Base-by-base conservation (phyloP, 1,140 invertebrate genomes). In the Glossosoma conforme region DNA sequence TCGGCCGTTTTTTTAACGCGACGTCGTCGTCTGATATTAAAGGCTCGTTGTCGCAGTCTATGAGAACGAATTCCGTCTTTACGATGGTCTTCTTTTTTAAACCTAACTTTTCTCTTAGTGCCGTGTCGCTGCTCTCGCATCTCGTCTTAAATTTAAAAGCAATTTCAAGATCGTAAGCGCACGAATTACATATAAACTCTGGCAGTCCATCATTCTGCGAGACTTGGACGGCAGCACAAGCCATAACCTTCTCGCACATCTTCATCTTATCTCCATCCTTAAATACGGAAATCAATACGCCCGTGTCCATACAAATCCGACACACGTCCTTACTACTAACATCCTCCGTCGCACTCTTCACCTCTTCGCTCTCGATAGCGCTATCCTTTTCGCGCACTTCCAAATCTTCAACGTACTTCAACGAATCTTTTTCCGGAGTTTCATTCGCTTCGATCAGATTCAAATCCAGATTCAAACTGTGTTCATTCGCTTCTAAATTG, bases 61-160 rank as follows among this genome's bases (percentile, higher is more conserved):
- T 69, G 3, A 70, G 62, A 18, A 71, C 68, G 54, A 69, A 71
- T 17, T 65, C 66, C 2, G 62, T 63, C 1, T 65, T 65, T 2
- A 66, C 55, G 1, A 67, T 57, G 2, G 68, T 63, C 51, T 69
- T 71, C 35, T 64, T 69, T 53, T 67, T 69, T 40, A 65, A 63
- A 10, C 68, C 68, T n/a, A 71, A 20, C 44, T 65, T 67, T 38
- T 65, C 66, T 41, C 69, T 60, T 18, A 72, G 47, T 18, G 63
- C 62, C 3, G 53, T 44, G 44, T 72, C 69, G 0, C 69, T 69
- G 9, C 52, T 59, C 44, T 70, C 67, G 46, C 68, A 65, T 15
- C 65, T 59, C 13, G 54, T 58, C 14, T 66, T 62, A 21, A 72
- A 57, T 48, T 66, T 52, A 47, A 62, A 62, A 4, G 56, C 51